Conservation (phyloP, 1,140 invertebrate species). For the Drosophila neocordata region DNA sequence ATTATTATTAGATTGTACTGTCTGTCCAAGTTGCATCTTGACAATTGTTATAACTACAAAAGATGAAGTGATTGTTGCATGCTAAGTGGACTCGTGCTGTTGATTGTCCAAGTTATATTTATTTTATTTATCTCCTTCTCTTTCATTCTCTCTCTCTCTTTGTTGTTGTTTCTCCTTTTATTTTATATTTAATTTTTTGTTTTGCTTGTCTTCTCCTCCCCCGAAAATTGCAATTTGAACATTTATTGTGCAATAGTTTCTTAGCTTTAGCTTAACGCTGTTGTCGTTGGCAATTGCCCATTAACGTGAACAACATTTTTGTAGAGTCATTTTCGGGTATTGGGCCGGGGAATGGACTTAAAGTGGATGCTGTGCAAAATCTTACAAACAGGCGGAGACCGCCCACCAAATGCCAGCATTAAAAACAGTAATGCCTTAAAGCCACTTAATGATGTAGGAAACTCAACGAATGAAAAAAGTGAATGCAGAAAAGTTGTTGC, state of each 20-base stretch:
- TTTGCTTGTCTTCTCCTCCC: constrained; percentile 12
- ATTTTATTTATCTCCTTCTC: background rate
- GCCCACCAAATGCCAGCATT: constrained; percentile 2
- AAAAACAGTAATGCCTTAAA: background rate
- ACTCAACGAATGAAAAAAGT: constrained; percentile 9
- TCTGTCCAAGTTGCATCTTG: constrained; percentile 40
- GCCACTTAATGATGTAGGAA: constrained; percentile 13
- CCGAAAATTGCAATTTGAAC: constrained; percentile 57
- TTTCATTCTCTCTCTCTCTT: background rate
- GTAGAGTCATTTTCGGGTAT: constrained; percentile 59
- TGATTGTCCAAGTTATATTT: constrained; percentile 58
- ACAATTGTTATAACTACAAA: constrained; percentile 47
- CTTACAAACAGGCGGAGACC: constrained; percentile 15
- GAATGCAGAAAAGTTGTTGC: background rate
- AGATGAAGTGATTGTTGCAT: constrained; percentile 35
- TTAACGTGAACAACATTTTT: constrained; percentile 69
- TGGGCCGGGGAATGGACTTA: constrained; percentile 20
- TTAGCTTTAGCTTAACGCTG: constrained; percentile 47
- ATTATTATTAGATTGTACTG: constrained; percentile 55
- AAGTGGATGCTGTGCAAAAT: constrained; percentile 30
- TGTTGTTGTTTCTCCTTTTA: background rate
- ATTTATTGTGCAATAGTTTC: constrained; percentile 73
- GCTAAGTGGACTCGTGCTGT: constrained; percentile 66
- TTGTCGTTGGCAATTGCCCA: constrained; percentile 51
- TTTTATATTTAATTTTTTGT: background rate